Evolutionary conservation across 2,113 vertebrate species (phyloP).

Genomic region (Lonchura striata): DNA sequence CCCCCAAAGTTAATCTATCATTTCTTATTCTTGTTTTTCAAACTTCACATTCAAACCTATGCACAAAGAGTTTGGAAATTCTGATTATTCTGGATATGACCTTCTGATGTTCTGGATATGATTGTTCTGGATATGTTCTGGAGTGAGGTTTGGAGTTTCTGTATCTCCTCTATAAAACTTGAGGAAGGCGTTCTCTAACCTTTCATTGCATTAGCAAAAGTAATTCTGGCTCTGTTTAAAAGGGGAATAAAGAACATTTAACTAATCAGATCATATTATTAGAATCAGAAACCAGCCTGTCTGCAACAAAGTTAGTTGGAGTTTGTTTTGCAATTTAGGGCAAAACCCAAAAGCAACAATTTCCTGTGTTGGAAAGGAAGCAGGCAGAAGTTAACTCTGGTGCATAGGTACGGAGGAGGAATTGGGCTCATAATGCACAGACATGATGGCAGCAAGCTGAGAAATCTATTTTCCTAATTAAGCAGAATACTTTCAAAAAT

Average conservation of each 20-base stretch:
- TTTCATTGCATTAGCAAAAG: fast-evolving
- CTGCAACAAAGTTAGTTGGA: not conserved
- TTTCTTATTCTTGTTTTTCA: fast-evolving
- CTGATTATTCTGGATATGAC: not conserved
- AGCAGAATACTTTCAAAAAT: not conserved
- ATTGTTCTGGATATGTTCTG: not conserved
- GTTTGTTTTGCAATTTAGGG: not conserved
- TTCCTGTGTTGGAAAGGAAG: not conserved
- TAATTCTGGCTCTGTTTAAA: not conserved
- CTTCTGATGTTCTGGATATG: too few species aligned
- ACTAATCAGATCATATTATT: not conserved
- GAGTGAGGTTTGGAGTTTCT: not conserved
- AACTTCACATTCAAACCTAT: not conserved
- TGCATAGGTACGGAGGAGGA: not conserved
- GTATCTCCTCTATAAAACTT: not conserved
- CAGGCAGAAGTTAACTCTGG: not conserved
- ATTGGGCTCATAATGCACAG: not conserved
- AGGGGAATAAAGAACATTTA: not conserved
- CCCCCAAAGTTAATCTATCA: not conserved
- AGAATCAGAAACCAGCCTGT: not conserved
- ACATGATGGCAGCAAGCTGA: not conserved
- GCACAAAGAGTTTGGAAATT: not conserved
- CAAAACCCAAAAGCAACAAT: not conserved
- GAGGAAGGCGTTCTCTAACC: not conserved
- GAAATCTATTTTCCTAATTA: not conserved